Evolutionary conservation across 2,888 invertebrate genomes (phyloP).

Genomic region (Minunthozetes semirufus): DNA sequence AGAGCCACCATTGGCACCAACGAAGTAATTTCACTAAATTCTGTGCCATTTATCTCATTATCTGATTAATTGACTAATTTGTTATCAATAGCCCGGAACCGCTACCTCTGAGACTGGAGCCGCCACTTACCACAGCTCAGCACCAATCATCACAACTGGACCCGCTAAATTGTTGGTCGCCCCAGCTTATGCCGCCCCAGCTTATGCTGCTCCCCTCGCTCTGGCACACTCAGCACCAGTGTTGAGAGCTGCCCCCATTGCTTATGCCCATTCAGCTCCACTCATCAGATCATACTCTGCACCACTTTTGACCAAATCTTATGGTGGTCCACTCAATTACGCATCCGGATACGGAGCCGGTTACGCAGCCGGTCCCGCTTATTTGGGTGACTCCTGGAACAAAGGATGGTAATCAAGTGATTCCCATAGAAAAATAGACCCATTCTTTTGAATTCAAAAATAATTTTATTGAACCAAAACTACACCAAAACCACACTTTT

Average conservation of each 20-base stretch:
- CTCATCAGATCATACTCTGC: slow-evolving; percentile 13
- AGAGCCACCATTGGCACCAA: slow-evolving; percentile 30
- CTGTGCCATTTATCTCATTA: neutral
- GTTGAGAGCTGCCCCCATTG: no score
- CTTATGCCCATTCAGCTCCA: slow-evolving; percentile 6
- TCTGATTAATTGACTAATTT: neutral
- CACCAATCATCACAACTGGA: neutral
- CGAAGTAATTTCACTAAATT: neutral
- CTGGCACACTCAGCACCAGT: neutral
- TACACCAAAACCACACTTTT: neutral
- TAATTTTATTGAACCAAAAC: neutral
- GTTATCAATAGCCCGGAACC: slow-evolving; percentile 22
- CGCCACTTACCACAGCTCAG: slow-evolving; percentile 12
- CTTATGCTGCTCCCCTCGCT: slow-evolving; percentile 5
- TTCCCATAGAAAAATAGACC: neutral
- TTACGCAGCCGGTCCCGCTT: neutral
- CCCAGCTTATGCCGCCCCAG: slow-evolving; percentile 13
- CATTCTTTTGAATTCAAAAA: neutral
- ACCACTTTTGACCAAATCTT: neutral
- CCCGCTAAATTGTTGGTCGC: slow-evolving; percentile 5
- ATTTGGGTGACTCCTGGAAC: neutral
- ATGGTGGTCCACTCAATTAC: neutral
- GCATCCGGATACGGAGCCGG: neutral
- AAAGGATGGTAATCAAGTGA: neutral
- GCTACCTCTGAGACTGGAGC: neutral